These are phyloP conservation scores for Stenotaenia linearis DNA, from an alignment of 2,888 invertebrate species.

Conservation along the genomic window DNA sequence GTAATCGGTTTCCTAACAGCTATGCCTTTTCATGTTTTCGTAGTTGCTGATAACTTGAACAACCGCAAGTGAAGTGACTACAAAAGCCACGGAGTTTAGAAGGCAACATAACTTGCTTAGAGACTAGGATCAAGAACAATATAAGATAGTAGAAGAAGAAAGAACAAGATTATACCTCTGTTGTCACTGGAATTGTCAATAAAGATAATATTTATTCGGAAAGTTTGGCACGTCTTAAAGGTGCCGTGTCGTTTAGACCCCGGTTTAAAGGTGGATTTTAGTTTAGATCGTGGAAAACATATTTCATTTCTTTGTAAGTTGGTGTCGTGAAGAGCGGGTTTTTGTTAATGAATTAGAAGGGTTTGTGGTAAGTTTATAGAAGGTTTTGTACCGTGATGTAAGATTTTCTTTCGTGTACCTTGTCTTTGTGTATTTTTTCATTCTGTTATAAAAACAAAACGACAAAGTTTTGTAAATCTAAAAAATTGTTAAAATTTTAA, in stretches of 20 bases:
- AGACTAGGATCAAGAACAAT: neutral
- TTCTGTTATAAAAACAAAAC: too few relatives aligned
- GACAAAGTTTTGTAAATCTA: neutral
- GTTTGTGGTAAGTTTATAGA: too few relatives aligned
- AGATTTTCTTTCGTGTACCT: too few relatives aligned
- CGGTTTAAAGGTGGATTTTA: neutral
- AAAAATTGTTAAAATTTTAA: neutral
- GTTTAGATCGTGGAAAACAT: neutral
- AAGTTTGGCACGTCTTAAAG: neutral
- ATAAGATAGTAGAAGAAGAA: neutral
- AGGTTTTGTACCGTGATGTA: too few relatives aligned
- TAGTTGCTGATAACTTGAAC: neutral
- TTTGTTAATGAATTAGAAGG: too few relatives aligned
- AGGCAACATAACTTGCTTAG: neutral
- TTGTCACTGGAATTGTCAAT: neutral
- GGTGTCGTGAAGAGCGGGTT: too few relatives aligned
- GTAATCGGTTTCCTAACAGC: neutral
- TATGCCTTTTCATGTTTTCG: neutral
- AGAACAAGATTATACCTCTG: neutral
- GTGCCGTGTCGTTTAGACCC: too few relatives aligned
- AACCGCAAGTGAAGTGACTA: neutral
- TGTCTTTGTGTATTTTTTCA: too few relatives aligned
- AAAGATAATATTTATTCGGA: neutral
- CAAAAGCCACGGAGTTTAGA: neutral
- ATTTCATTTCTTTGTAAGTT: too few relatives aligned